phyloP scores from a whole-genome alignment of 2,888 invertebrate genomes.

The Aphodius granarius region DNA sequence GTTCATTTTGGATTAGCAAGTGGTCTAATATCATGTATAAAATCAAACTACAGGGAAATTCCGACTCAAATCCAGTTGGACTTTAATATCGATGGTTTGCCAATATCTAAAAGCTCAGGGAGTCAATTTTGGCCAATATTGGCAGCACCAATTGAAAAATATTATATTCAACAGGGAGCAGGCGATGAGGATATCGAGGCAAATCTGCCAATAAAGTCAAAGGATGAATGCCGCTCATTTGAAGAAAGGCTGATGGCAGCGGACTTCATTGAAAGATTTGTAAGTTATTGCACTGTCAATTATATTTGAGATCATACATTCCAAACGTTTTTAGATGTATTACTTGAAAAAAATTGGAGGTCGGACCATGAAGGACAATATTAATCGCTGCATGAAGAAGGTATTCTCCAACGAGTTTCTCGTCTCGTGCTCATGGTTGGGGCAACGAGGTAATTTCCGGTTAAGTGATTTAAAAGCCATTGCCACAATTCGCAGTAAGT shows the following conservation, averaged over 20 bases:
- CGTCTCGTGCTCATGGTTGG: background rate
- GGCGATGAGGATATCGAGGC: too few relatives aligned
- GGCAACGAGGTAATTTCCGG: too few relatives aligned
- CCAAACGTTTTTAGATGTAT: background rate
- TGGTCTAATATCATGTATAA: constrained; percentile 1
- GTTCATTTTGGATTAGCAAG: constrained; percentile 18
- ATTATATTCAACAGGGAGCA: background rate
- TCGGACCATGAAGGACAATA: background rate
- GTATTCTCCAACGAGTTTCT: background rate
- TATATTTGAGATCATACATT: background rate
- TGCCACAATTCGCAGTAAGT: background rate
- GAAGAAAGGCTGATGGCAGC: background rate
- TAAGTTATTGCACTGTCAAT: too few relatives aligned
- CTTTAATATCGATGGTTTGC: constrained; percentile 24
- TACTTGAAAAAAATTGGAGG: background rate
- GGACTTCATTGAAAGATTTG: background rate
- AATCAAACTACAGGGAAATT: background rate
- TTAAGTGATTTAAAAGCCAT: background rate
- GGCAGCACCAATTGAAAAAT: background rate
- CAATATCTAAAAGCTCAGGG: constrained; percentile 22
- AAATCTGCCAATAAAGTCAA: too few relatives aligned
- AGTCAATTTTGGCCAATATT: constrained; percentile 26
- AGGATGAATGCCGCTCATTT: too few relatives aligned
- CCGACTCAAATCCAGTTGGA: background rate
- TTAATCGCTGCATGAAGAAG: background rate